A percentile compares a stretch with the other conserved stretches of the same genome.
Conservation (phyloP, 2,888 invertebrate genomes). For the Andrena chrysosceles region DNA sequence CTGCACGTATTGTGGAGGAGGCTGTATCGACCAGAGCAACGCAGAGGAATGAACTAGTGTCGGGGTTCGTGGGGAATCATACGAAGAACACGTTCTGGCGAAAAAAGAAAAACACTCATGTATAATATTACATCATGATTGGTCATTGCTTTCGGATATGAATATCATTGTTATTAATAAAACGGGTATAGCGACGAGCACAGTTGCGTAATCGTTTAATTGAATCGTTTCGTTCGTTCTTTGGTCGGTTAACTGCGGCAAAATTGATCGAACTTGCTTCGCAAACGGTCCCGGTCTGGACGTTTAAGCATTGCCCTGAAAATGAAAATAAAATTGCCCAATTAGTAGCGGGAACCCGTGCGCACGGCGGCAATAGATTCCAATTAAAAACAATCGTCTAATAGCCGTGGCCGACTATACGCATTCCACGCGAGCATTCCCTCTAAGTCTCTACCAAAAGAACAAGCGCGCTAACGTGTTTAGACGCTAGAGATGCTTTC, state of each 20-base stretch:
- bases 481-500: slow-evolving; percentile 37
- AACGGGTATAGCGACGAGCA: slow-evolving; percentile 68
- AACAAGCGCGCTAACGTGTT: slow-evolving; percentile 42
- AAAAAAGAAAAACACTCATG: slow-evolving; percentile 50
- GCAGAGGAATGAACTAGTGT: background rate
- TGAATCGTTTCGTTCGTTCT: slow-evolving; percentile 56
- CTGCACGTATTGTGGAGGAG: no score
- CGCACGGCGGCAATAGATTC: background rate
- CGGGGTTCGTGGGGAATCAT: slow-evolving; percentile 23
- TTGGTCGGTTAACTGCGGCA: slow-evolving; percentile 73
- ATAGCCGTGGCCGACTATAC: slow-evolving; percentile 32
- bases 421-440: slow-evolving; percentile 62
- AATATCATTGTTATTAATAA: slow-evolving; percentile 67
- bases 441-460: slow-evolving; percentile 37
- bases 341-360: slow-evolving; percentile 59
- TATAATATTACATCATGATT: slow-evolving; percentile 59
- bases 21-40: no score
- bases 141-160: slow-evolving; percentile 61
- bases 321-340: slow-evolving; percentile 65
- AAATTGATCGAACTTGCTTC: slow-evolving; percentile 71
- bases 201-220: slow-evolving; percentile 49
- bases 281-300: slow-evolving; percentile 73
- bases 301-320: slow-evolving; percentile 82
- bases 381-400: slow-evolving; percentile 4
- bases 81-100: slow-evolving; percentile 43